Percentiles rank a stretch among this genome's conserved stretches.
Evolutionary conservation across 2,888 invertebrate species (phyloP).

Genomic region (Sabatieria punctata): DNA sequence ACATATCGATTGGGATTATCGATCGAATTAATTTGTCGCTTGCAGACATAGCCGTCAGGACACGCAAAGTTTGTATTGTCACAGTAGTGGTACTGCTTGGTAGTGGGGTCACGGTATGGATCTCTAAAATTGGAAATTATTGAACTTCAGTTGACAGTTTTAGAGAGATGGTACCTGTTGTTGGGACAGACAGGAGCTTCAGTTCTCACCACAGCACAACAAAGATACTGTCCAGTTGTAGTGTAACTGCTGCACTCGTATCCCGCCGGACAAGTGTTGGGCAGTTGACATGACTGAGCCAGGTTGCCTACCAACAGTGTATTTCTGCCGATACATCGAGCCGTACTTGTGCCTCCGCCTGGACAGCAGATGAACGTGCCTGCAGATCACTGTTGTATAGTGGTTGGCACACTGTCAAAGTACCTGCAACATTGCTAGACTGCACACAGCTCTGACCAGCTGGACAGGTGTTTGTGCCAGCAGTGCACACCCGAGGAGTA

Average conservation of each 20-base stretch:
- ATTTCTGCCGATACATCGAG: neutral
- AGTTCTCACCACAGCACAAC: slow-evolving; percentile 3
- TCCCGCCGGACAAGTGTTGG: neutral
- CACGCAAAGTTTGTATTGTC: slow-evolving; percentile 5
- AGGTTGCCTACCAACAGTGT: neutral
- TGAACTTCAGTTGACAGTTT: no score
- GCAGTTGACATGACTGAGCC: neutral
- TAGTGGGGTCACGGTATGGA: slow-evolving; percentile 4
- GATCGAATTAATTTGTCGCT: neutral
- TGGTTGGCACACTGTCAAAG: neutral
- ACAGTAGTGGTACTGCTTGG: slow-evolving; percentile 2
- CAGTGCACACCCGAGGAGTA: neutral
- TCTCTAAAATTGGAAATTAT: neutral
- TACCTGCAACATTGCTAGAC: neutral
- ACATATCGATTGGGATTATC: neutral
- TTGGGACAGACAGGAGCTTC: neutral
- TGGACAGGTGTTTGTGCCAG: neutral
- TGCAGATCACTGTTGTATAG: neutral
- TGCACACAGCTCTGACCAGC: neutral
- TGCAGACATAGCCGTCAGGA: slow-evolving; percentile 9
- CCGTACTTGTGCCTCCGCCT: neutral
- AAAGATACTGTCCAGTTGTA: slow-evolving; percentile 7
- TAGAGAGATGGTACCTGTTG: no score
- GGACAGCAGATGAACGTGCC: slow-evolving; percentile 1
- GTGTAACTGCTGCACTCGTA: slow-evolving; percentile 5